Evolutionary conservation across 2,113 vertebrate species (phyloP).

Genomic region (Perca flavescens): DNA sequence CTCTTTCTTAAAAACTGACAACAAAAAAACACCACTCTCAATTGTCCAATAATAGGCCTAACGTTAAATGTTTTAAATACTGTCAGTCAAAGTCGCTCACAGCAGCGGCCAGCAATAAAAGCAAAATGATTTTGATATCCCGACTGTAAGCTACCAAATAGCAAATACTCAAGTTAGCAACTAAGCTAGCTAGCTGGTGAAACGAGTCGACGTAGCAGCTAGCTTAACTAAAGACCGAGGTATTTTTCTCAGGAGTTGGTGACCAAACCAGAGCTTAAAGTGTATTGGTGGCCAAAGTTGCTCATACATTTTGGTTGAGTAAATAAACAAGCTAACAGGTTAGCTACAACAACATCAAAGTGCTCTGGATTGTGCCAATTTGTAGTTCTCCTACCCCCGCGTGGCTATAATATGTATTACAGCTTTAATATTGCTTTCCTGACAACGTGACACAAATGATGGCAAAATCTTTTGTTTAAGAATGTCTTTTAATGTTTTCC

Average conservation of each 20-base stretch:
- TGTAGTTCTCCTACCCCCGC: neutral
- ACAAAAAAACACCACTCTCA: neutral
- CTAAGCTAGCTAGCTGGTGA: neutral
- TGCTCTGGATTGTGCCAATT: no score
- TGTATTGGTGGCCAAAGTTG: neutral
- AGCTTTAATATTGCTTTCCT: neutral
- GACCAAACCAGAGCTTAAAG: neutral
- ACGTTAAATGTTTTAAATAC: neutral
- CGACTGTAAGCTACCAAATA: neutral
- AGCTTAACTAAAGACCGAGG: neutral
- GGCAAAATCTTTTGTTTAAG: constrained; percentile 79
- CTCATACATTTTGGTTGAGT: neutral
- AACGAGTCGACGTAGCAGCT: neutral
- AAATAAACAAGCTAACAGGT: neutral
- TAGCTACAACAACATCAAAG: neutral
- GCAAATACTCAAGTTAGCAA: neutral
- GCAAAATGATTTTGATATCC: no score
- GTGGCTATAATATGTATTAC: neutral
- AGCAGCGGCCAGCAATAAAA: no score
- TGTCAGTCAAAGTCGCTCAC: neutral
- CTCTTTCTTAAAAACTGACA: neutral
- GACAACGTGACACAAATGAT: constrained; percentile 21
- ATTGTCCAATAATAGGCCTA: neutral
- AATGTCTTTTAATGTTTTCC: constrained; percentile 87
- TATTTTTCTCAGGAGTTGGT: neutral